Percentiles rank a stretch among this genome's conserved stretches.
Evolutionary conservation across 2,888 invertebrate species (phyloP).

Genomic region (Limnephilus auricula): DNA sequence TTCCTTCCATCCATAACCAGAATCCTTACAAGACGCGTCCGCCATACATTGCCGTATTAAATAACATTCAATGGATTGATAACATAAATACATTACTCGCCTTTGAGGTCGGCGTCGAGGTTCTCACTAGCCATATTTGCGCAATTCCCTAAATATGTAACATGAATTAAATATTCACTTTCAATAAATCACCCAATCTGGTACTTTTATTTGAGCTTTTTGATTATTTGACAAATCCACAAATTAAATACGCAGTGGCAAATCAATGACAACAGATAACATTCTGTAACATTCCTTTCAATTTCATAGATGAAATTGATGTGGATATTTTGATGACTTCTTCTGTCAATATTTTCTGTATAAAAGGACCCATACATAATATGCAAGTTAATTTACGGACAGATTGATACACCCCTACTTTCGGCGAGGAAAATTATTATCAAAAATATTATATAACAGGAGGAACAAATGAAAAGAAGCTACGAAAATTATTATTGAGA

Average conservation of each 20-base stretch:
- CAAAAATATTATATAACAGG: no score
- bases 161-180: neutral
- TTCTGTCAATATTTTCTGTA: no score
- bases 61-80: slow-evolving; percentile 26
- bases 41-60: neutral
- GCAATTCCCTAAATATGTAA: neutral
- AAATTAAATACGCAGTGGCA: slow-evolving; percentile 22
- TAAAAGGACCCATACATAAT: no score
- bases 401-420: no score
- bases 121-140: slow-evolving; percentile 36
- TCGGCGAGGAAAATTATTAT: no score
- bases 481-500: no score
- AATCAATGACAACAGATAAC: neutral
- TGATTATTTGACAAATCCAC: neutral
- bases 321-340: no score
- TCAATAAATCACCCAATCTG: neutral
- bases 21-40: neutral
- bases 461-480: no score
- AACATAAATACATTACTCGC: neutral
- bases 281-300: neutral
- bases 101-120: slow-evolving; percentile 39
- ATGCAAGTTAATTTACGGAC: no score
- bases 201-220: neutral
- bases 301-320: neutral
- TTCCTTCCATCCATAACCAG: neutral